Conservation (phyloP, 2,888 invertebrate species). For the Tetrapedia diversipes region DNA sequence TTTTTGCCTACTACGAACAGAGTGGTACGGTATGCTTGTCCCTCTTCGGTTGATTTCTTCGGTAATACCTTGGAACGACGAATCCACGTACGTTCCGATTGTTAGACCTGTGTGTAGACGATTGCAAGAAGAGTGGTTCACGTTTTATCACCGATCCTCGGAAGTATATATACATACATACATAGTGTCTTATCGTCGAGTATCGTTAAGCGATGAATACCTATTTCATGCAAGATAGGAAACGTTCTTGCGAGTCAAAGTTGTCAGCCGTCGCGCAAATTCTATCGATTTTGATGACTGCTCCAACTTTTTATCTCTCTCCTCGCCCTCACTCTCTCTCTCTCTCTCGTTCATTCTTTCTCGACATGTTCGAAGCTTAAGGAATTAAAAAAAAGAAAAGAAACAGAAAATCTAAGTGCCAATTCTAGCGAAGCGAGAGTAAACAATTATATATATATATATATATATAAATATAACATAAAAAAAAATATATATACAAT, state of each 20-base stretch:
- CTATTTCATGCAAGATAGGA: slow-evolving; percentile 24
- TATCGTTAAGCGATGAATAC: slow-evolving; percentile 39
- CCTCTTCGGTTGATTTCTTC: not conserved
- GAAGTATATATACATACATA: slow-evolving; percentile 25
- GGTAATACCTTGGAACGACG: not conserved
- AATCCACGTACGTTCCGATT: slow-evolving; percentile 13
- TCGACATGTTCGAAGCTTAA: slow-evolving; percentile 29
- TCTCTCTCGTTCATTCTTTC: slow-evolving; percentile 11
- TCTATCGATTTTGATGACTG: slow-evolving; percentile 3
- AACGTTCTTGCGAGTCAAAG: slow-evolving; percentile 19
- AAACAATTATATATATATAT: slow-evolving; percentile 69
- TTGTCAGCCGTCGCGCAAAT: slow-evolving; percentile 4
- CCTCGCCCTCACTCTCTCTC: slow-evolving; percentile 11
- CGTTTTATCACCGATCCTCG: slow-evolving; percentile 27
- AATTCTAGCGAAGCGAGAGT: slow-evolving; percentile 75
- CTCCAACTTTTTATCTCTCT: slow-evolving; percentile 25
- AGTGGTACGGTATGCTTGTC: not conserved
- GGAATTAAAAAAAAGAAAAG: slow-evolving; percentile 34
- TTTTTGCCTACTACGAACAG: too few relatives aligned
- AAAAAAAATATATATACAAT: slow-evolving; percentile 48
- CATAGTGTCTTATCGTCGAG: slow-evolving; percentile 51
- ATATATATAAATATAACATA: slow-evolving; percentile 39
- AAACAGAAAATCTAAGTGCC: slow-evolving; percentile 74
- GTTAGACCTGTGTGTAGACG: slow-evolving; percentile 16
- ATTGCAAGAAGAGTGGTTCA: slow-evolving; percentile 37